Evolutionary conservation across 2,113 vertebrate species (phyloP).

Genomic region (Chaetura pelagica): DNA sequence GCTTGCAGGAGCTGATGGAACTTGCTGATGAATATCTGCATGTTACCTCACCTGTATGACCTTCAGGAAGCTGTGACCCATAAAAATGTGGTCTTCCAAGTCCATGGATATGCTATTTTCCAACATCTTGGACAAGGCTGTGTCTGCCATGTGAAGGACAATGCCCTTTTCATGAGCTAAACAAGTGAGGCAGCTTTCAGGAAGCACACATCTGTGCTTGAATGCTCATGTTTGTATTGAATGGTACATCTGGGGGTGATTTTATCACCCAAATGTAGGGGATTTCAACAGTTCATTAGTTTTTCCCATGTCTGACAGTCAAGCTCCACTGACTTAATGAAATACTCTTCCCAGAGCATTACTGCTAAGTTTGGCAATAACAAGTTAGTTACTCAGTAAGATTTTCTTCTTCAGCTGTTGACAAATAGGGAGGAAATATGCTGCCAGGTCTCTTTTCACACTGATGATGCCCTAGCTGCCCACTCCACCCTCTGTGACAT

Average conservation of each 20-base stretch:
- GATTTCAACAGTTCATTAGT: neutral
- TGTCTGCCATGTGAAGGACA: neutral
- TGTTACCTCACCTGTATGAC: neutral
- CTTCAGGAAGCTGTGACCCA: neutral
- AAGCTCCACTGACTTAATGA: neutral
- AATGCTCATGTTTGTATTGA: neutral
- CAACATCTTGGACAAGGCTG: neutral
- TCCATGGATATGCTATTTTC: fast-evolving
- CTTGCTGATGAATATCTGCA: neutral
- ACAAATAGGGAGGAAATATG: neutral
- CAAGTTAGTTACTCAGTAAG: neutral
- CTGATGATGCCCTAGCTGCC: neutral
- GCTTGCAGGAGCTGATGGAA: neutral
- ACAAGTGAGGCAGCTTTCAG: neutral
- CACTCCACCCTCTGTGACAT: neutral
- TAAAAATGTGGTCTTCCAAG: neutral
- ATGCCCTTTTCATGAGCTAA: neutral
- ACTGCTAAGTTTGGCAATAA: neutral
- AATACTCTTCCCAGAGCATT: neutral
- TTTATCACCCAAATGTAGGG: neutral
- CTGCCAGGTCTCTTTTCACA: neutral
- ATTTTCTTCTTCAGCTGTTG: neutral
- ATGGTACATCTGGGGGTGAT: neutral
- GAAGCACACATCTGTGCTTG: neutral
- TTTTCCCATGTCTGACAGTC: neutral